phyloP scores from a whole-genome alignment of 2,888 invertebrate species.

The Clitarchus hookeri region DNA sequence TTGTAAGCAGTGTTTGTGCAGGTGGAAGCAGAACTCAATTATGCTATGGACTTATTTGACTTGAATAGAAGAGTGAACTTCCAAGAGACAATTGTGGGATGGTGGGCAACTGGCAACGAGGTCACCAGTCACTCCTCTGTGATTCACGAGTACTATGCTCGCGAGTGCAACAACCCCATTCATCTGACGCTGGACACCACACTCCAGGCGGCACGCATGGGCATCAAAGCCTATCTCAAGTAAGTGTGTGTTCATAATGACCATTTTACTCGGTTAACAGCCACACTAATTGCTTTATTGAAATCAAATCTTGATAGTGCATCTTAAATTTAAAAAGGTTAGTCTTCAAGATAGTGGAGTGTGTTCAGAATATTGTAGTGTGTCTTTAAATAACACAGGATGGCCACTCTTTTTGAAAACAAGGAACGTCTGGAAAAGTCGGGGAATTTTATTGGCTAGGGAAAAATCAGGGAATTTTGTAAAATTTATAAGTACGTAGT shows the following conservation, averaged over 20 bases:
- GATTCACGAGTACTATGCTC: conserved; percentile 95
- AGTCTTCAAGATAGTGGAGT: too few species aligned
- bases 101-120: conserved; percentile 98
- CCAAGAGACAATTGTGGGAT: conserved; percentile 93
- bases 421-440: too few species aligned
- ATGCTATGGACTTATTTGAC: conserved; percentile 94
- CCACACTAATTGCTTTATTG: too few species aligned
- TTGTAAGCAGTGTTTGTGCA: conserved; percentile 52
- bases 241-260: conserved; percentile 46
- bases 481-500: too few species aligned
- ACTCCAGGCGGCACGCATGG: conserved; percentile 85
- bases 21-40: conserved; percentile 97
- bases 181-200: conserved; percentile 96
- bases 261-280: too few species aligned
- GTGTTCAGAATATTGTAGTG: too few species aligned
- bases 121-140: conserved; percentile 97
- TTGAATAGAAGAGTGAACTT: conserved; percentile 91
- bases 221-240: conserved; percentile 89
- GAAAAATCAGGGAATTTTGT: too few species aligned
- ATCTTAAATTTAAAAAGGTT: too few species aligned
- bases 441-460: too few species aligned
- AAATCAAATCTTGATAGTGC: too few species aligned
- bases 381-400: too few species aligned
- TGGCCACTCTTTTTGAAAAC: too few species aligned
- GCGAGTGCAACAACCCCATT: conserved; percentile 92